A percentile compares a stretch with the other conserved stretches of the same genome.
Evolutionary conservation across 2,797 vertebrate species (phyloP).

Genomic region (Oryzias sinensis): DNA sequence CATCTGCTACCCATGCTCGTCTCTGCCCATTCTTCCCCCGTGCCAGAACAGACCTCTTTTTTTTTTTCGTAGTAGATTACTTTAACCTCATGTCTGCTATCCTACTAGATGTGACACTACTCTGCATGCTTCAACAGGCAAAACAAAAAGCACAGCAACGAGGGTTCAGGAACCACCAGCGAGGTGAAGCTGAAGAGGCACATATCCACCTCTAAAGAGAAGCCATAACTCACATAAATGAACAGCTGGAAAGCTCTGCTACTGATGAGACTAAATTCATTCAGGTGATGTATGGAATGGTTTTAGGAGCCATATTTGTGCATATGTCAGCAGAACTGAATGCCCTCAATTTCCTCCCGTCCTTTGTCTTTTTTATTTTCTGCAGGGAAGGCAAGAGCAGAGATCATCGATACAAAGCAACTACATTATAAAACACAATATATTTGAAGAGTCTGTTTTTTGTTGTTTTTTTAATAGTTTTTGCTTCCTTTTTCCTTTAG

Average conservation of each 20-base stretch:
- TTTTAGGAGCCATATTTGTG: slow-evolving; percentile 44
- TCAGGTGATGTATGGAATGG: slow-evolving; percentile 55
- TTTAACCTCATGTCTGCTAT: slow-evolving; percentile 60
- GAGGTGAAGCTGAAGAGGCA: slow-evolving; percentile 47
- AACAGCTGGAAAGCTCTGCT: slow-evolving; percentile 46
- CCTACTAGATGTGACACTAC: slow-evolving; percentile 56
- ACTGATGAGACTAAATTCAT: slow-evolving; percentile 61
- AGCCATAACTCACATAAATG: slow-evolving; percentile 59
- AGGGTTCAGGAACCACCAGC: slow-evolving; percentile 29
- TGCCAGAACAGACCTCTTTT: slow-evolving; percentile 61
- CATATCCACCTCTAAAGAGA: slow-evolving; percentile 28
- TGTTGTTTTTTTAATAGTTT: too few species aligned
- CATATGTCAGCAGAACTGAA: slow-evolving; percentile 54
- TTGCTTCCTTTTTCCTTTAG: not conserved
- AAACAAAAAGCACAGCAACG: slow-evolving; percentile 38
- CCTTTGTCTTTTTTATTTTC: slow-evolving; percentile 20
- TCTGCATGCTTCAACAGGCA: slow-evolving; percentile 43
- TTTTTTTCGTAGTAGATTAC: slow-evolving; percentile 39
- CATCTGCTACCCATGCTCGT: slow-evolving; percentile 68
- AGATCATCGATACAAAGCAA: slow-evolving; percentile 12
- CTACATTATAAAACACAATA: slow-evolving; percentile 10
- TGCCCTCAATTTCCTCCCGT: slow-evolving; percentile 35
- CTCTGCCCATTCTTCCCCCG: slow-evolving; percentile 57
- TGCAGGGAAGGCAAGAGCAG: slow-evolving; percentile 11
- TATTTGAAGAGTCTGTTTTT: not conserved